Conservation (phyloP, 2,113 vertebrate genomes). For the Triplophysa tibetana region DNA sequence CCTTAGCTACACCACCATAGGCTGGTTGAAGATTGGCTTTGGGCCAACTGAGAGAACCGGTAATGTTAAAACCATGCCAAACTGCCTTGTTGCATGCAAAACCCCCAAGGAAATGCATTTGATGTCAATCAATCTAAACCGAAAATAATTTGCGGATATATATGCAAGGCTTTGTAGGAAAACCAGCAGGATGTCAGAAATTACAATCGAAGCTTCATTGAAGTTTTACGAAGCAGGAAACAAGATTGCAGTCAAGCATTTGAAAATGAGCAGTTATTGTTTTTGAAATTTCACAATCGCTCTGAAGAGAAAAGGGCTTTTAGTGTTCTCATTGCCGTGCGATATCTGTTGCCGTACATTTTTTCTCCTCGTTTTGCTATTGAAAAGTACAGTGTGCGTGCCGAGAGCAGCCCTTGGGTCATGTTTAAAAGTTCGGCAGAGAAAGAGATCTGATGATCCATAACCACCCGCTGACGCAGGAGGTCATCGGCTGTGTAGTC, state of each 20-base stretch:
- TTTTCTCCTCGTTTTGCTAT: neutral
- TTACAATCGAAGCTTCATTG: slow-evolving; percentile 19
- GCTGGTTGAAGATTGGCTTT: too few relatives aligned
- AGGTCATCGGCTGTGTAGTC: slow-evolving; percentile 32
- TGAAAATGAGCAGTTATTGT: slow-evolving; percentile 43
- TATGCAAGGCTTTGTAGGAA: slow-evolving; percentile 39
- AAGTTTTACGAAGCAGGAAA: slow-evolving; percentile 14
- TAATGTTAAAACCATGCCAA: neutral
- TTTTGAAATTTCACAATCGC: slow-evolving; percentile 29
- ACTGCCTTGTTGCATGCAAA: neutral
- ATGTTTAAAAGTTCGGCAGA: slow-evolving; percentile 3
- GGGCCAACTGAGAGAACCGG: neutral
- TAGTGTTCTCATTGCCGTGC: neutral
- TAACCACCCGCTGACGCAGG: slow-evolving; percentile 31
- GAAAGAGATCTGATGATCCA: slow-evolving; percentile 26
- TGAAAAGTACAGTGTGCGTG: neutral
- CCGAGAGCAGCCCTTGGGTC: neutral
- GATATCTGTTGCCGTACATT: neutral
- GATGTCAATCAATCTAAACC: slow-evolving; percentile 2
- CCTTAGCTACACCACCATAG: too few relatives aligned
- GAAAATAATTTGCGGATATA: neutral
- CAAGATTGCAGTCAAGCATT: slow-evolving; percentile 15
- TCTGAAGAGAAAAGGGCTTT: slow-evolving; percentile 33
- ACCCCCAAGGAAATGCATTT: neutral
- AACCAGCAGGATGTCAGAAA: slow-evolving; percentile 34